These are phyloP conservation scores for Drosophila gunungcola DNA, from an alignment of 1,140 invertebrate genomes.

Conservation along the genomic window DNA sequence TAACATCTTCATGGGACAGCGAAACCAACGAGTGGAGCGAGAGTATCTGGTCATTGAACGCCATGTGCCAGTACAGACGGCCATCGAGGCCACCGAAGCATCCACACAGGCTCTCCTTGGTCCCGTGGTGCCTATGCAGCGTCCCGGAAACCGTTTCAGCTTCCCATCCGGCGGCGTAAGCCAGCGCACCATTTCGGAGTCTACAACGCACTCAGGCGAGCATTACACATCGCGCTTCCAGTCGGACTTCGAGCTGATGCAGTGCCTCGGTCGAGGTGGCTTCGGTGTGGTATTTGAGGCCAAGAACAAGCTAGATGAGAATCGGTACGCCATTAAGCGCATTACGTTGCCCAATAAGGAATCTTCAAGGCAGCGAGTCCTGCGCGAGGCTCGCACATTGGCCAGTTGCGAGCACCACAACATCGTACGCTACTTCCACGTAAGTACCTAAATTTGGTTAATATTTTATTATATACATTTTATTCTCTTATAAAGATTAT, in stretches of 20 bases:
- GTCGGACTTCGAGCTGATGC: slow-evolving; percentile 93
- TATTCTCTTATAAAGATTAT: background rate
- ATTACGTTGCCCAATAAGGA: slow-evolving; percentile 94
- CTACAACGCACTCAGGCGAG: slow-evolving; percentile 74
- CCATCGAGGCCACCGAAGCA: slow-evolving; percentile 79
- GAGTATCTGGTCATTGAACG: slow-evolving; percentile 85
- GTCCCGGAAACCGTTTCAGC: slow-evolving; percentile 42
- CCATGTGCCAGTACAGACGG: slow-evolving; percentile 82
- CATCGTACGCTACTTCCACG: slow-evolving; percentile 95
- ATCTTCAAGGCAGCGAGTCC: slow-evolving; percentile 92
- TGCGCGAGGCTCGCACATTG: slow-evolving; percentile 96
- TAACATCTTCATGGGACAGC: slow-evolving; percentile 87
- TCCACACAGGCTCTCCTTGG: slow-evolving; percentile 71
- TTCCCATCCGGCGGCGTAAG: slow-evolving; percentile 9
- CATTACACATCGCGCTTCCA: slow-evolving; percentile 88
- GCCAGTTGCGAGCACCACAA: slow-evolving; percentile 97
- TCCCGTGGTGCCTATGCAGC: slow-evolving; percentile 54
- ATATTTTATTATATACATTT: too few species aligned
- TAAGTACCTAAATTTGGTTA: slow-evolving; percentile 22
- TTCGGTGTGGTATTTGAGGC: slow-evolving; percentile 99
- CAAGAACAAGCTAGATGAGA: slow-evolving; percentile 97
- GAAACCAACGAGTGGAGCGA: slow-evolving; percentile 73
- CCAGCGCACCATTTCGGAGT: slow-evolving; percentile 76
- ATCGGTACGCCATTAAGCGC: slow-evolving; percentile 97
- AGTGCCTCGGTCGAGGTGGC: slow-evolving; percentile 95